Evolutionary conservation across 2,888 invertebrate species (phyloP).

Genomic region (Galerucella pusilla): DNA sequence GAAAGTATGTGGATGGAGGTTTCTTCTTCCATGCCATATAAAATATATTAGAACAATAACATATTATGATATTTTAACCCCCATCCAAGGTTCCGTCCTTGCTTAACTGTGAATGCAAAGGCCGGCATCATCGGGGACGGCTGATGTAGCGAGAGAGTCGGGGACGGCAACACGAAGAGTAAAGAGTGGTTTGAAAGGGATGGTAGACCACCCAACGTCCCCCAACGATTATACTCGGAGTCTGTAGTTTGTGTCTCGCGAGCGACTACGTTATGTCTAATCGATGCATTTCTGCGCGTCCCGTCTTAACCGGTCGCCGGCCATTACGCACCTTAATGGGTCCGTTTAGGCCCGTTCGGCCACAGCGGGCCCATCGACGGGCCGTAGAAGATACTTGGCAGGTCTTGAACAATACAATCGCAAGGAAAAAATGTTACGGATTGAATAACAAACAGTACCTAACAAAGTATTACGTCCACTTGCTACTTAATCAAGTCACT

Average conservation of each 20-base stretch:
- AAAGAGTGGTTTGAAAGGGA: constrained; percentile 10
- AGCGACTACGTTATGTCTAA: constrained; percentile 73
- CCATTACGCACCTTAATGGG: constrained; percentile 84
- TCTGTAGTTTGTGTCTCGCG: constrained; percentile 61
- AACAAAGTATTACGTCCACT: too few species aligned
- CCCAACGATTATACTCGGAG: constrained; percentile 46
- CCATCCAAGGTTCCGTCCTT: constrained; percentile 2
- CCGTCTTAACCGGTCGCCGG: constrained; percentile 73
- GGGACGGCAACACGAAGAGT: constrained; percentile 10
- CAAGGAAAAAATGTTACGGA: neutral
- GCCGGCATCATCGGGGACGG: constrained; percentile 32
- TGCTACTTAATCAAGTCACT: too few species aligned
- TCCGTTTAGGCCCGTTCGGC: constrained; percentile 65
- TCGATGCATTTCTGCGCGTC: constrained; percentile 78
- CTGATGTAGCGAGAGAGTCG: constrained; percentile 19
- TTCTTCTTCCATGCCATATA: neutral
- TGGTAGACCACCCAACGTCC: constrained; percentile 27
- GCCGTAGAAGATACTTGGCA: constrained; percentile 44
- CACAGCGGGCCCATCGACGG: constrained; percentile 48
- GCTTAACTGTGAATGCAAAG: constrained; percentile 37
- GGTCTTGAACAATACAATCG: neutral
- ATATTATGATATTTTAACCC: constrained; percentile 2
- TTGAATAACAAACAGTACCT: neutral
- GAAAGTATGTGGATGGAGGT: too few species aligned
- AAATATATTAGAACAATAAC: neutral